phyloP scores from a whole-genome alignment of 53 echinoderm and acorn worm species.

The Paelopatides confundens region DNA sequence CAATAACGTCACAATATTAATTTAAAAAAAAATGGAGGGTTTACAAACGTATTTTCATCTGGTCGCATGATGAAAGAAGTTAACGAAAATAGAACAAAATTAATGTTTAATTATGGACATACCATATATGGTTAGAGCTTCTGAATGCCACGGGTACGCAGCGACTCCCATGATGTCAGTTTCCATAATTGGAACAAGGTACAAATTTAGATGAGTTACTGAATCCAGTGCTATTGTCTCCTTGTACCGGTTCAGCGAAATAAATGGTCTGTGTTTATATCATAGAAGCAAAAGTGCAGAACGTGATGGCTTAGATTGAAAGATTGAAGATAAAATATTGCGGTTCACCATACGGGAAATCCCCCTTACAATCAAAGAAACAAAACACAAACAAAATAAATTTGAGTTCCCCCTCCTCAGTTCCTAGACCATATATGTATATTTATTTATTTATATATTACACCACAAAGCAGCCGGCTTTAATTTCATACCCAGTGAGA shows the following conservation, averaged over 20 bases:
- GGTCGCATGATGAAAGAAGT: too few species aligned
- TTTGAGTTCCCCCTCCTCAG: too few species aligned
- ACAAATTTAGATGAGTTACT: conserved; percentile 75
- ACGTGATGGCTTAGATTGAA: too few species aligned
- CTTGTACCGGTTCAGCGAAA: conserved; percentile 83
- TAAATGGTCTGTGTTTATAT: conserved; percentile 70
- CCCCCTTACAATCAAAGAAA: neutral
- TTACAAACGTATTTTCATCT: too few species aligned
- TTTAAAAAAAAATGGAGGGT: neutral
- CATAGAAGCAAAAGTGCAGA: too few species aligned
- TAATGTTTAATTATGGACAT: neutral
- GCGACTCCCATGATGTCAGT: conserved; percentile 76
- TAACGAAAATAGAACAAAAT: neutral
- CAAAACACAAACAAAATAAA: neutral
- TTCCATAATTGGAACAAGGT: conserved; percentile 82
- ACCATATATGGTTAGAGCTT: conserved; percentile 75
- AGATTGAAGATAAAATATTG: neutral
- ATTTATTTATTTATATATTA: too few species aligned
- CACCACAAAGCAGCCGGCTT: too few species aligned
- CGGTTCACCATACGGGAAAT: neutral
- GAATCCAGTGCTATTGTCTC: conserved; percentile 60
- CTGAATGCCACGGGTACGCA: conserved; percentile 93
- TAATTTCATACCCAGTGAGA: too few species aligned
- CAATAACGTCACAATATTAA: neutral
- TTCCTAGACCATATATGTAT: too few species aligned